Evolutionary conservation across 2,888 invertebrate species (phyloP), one percentile per base, ranked within the genome.

Genomic region (Eubasilissa splendida): DNA sequence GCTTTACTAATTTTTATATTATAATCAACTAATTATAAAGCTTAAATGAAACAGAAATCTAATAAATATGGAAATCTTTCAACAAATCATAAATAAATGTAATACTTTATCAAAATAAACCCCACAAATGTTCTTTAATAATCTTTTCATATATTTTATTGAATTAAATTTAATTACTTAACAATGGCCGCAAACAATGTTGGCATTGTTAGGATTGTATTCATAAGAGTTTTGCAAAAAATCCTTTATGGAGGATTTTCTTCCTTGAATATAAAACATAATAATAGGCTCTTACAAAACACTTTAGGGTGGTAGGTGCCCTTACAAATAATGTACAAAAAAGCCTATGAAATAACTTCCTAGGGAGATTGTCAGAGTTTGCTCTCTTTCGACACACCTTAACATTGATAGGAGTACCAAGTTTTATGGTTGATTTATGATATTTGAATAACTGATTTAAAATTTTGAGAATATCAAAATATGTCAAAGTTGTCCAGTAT

Each of bases 271-370:
- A 52, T 53, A 70, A 63, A 70, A 53, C 53, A 52, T 54, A 77
- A 77, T 79, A 82, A 82, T 79, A 79, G 73, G 77, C 77, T 79
- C 63, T 74, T 76, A 79, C 76, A 79, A 76, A 82, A 79, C 76
- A 77, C 71, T 79, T 79, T 58, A 71, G 71, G 50, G 60, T 66
- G 68, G 59, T 54, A 54, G 42, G 63, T 9, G 54, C 68, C 65
- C 42, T 68, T 70, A 68, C 68, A 68, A 22, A 52, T 52, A 68
- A 50, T 31, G 42, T 42, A 42, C 42, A 42, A 42, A 42, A 42
- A 42, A 42, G 42, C 42, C 42, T 42, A 42, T 42, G 42, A 42
- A 42, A 42, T 42, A 42, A 42, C 42, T 42, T 42, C 4, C 42
- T 42, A 42, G 42, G 42, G 42, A 42, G 42, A 42, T 42, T 42